These are phyloP conservation scores for Loris lydekkerianus DNA, from an alignment of 2,797 vertebrate species.

Conservation along the genomic window DNA sequence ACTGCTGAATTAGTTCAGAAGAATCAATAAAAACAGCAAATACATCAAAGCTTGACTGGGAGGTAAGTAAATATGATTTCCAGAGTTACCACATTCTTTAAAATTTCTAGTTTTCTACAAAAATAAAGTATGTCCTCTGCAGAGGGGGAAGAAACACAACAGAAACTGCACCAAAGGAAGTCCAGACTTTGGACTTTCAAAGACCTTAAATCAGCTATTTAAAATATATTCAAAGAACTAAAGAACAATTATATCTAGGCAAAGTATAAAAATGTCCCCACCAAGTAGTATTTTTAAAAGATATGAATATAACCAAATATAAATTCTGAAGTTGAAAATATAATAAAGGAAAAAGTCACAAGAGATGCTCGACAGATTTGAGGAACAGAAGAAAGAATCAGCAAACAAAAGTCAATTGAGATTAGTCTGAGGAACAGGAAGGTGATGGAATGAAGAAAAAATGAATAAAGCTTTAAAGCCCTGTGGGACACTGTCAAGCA, in stretches of 20 bases:
- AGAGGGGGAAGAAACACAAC: background rate
- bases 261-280: background rate
- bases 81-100: background rate
- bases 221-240: constrained; percentile 18
- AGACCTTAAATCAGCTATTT: background rate
- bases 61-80: background rate
- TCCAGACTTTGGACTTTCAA: constrained; percentile 8
- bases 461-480: background rate
- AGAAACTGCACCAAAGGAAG: background rate
- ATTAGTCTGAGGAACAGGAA: background rate
- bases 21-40: constrained; percentile 5
- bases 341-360: background rate
- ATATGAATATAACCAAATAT: background rate
- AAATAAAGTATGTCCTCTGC: background rate
- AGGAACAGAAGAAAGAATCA: constrained; percentile 15
- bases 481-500: background rate
- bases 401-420: background rate
- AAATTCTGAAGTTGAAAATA: constrained; percentile 22
- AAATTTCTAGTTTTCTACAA: background rate
- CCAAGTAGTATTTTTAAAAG: constrained; percentile 10
- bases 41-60: background rate
- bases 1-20: background rate
- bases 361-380: background rate
- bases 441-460: constrained; percentile 10
- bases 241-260: background rate